Evolutionary conservation across 2,888 invertebrate species (phyloP).

Genomic region (Syrphus vitripennis): DNA sequence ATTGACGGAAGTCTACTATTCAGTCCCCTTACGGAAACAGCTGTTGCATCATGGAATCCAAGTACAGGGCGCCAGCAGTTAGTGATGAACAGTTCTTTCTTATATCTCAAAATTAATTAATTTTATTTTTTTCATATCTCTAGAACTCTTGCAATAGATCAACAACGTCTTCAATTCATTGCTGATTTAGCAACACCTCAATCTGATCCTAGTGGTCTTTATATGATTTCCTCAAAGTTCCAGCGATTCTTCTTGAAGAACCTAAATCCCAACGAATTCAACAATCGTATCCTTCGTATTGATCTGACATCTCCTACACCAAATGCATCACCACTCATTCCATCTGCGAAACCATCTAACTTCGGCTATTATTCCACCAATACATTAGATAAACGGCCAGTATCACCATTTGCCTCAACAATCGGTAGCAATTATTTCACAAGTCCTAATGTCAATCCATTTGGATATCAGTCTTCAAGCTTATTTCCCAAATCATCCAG

Average conservation of each 20-base stretch:
- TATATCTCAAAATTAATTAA: background rate
- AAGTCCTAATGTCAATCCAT: slow-evolving; percentile 74
- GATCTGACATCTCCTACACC: slow-evolving; percentile 71
- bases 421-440: slow-evolving; percentile 73
- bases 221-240: slow-evolving; percentile 89
- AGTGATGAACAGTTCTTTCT: background rate
- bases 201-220: slow-evolving; percentile 87
- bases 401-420: slow-evolving; percentile 45
- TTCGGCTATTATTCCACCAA: slow-evolving; percentile 56
- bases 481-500: slow-evolving; percentile 75
- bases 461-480: slow-evolving; percentile 75
- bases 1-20: slow-evolving; percentile 89
- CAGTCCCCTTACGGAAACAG: slow-evolving; percentile 90
- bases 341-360: slow-evolving; percentile 18
- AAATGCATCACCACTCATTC: background rate
- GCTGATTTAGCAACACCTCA: slow-evolving; percentile 88
- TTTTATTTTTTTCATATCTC: background rate
- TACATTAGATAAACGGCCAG: slow-evolving; percentile 52
- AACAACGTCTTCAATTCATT: slow-evolving; percentile 88
- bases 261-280: slow-evolving; percentile 86
- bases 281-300: slow-evolving; percentile 88
- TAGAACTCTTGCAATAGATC: slow-evolving; percentile 88
- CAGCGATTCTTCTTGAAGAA: slow-evolving; percentile 90
- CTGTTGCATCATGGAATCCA: slow-evolving; percentile 91
- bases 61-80: slow-evolving; percentile 87